Base-by-base conservation (phyloP, 1,140 invertebrate species). In the Aphaenogaster floridana region DNA sequence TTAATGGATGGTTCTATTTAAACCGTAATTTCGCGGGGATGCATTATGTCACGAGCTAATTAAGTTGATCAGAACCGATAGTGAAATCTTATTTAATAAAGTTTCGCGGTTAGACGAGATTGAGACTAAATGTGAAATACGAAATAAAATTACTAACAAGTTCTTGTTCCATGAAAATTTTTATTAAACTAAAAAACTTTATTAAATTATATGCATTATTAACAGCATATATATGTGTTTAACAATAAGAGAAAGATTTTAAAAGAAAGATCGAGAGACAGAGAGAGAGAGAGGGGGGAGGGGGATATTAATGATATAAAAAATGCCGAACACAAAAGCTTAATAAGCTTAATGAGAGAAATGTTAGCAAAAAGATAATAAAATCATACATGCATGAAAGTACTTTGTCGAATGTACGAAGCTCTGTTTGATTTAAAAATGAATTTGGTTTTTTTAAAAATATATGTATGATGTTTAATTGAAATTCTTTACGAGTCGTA, bases 1-100 rank as follows among this genome's bases (percentile, higher is more conserved):
- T 84, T 84, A 76, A 61, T 83, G 42, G 28, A 74, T 36, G 21
- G 34, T 21, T 42, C 80, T 76, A 61, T 84, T 84, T 76, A 63
- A 74, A 61, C 17, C 54, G 6, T 72, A 61, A 74, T 84, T 84
- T 84, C 28, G 66, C 17, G 54, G 21, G 1, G 4, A 28, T 34
- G 69, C 54, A 63, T 74, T 76, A 74, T 84, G n/a, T 63, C 42
- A 21, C 36, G 13, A 45, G 11, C 13, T 36, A 63, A 63, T 74
- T 74, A 74, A 61, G 28, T 83, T 28, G 28, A 84, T 74, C 68
- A 15, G 15, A 59, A 34, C 17, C 39, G 17, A 63, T 39, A n/a
- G 34, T 83, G 6, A 63, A 28, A 61, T n/a, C 34, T 79, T 79
- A 17, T 39, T 17, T 8, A 5, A 61, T 42, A 34, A 34, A 54